Percentiles rank a stretch among this genome's conserved stretches.
phyloP scores from a whole-genome alignment of 2,888 invertebrate genomes.

The Pollenia labialis region DNA sequence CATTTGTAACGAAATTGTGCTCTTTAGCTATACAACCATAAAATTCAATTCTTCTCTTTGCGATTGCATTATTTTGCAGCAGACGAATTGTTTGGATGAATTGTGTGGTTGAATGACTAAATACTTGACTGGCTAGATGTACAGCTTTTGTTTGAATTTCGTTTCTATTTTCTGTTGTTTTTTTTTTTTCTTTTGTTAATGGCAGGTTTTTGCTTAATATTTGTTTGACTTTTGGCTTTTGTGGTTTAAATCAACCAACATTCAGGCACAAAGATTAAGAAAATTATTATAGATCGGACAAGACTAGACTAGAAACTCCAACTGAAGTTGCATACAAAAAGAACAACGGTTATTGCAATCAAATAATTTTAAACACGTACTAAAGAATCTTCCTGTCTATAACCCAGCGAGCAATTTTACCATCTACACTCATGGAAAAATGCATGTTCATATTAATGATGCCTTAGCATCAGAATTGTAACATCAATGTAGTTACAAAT shows the following conservation, averaged over 20 bases:
- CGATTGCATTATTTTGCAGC: conserved; percentile 37
- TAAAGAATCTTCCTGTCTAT: conserved; percentile 27
- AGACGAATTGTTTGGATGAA: conserved; percentile 28
- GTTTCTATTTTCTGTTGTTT: neutral
- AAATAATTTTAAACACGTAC: conserved; percentile 72
- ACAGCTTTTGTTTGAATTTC: conserved; percentile 15
- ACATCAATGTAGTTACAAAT: too few species aligned
- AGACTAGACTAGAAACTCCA: conserved; percentile 7
- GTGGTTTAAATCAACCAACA: conserved; percentile 39
- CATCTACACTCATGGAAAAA: too few species aligned
- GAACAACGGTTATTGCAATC: conserved; percentile 56
- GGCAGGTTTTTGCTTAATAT: conserved; percentile 49
- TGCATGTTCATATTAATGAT: too few species aligned
- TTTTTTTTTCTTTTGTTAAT: conserved; percentile 9
- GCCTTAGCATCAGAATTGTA: too few species aligned
- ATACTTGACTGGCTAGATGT: conserved; percentile 9
- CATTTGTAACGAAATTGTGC: conserved; percentile 81
- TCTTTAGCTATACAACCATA: conserved; percentile 61
- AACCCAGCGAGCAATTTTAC: conserved; percentile 20
- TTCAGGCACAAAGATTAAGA: conserved; percentile 48
- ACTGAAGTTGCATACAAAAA: conserved; percentile 37
- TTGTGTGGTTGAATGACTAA: neutral
- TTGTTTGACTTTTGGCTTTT: conserved; percentile 69
- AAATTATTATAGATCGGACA: conserved; percentile 65
- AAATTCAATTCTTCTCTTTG: conserved; percentile 46